phyloP scores from a whole-genome alignment of 2,797 vertebrate species.

The Rallus crepitans region DNA sequence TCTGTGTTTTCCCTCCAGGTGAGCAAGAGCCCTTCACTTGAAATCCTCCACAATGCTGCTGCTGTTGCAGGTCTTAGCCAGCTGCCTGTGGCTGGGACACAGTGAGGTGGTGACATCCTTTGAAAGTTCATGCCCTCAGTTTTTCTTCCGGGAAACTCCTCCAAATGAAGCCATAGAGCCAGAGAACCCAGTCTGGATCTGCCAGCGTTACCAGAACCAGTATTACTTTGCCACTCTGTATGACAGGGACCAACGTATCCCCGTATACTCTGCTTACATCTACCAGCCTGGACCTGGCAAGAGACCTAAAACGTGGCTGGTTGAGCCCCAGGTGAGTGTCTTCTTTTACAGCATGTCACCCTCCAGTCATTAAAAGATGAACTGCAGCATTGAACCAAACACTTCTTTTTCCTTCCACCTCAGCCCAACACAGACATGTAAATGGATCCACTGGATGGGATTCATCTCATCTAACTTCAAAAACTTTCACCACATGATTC shows the following conservation, averaged over 20 bases:
- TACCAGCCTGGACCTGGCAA: neutral
- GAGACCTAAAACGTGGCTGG: neutral
- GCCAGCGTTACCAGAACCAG: conserved; percentile 51
- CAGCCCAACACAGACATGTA: too few species aligned
- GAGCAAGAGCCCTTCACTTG: neutral
- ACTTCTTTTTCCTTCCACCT: neutral
- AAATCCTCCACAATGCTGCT: neutral
- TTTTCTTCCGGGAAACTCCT: conserved; percentile 28
- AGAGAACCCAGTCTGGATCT: neutral
- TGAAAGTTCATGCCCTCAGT: conserved; percentile 42
- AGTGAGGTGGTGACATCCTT: conserved; percentile 38
- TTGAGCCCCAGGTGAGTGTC: conserved; percentile 45
- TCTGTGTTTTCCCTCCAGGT: conserved; percentile 13
- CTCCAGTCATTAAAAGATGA: neutral
- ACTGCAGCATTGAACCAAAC: neutral
- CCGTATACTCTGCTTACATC: conserved; percentile 12
- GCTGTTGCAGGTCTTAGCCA: neutral
- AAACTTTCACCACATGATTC: neutral
- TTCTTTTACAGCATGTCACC: neutral
- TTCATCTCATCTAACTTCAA: neutral
- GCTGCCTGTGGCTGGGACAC: conserved; percentile 2
- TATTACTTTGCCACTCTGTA: conserved; percentile 69
- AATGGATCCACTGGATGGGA: neutral
- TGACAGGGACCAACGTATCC: neutral
- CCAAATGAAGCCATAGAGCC: conserved; percentile 19